These are phyloP conservation scores for Mormyrops boulengeri DNA, from an alignment of 2,797 vertebrate genomes.

Conservation along the genomic window DNA sequence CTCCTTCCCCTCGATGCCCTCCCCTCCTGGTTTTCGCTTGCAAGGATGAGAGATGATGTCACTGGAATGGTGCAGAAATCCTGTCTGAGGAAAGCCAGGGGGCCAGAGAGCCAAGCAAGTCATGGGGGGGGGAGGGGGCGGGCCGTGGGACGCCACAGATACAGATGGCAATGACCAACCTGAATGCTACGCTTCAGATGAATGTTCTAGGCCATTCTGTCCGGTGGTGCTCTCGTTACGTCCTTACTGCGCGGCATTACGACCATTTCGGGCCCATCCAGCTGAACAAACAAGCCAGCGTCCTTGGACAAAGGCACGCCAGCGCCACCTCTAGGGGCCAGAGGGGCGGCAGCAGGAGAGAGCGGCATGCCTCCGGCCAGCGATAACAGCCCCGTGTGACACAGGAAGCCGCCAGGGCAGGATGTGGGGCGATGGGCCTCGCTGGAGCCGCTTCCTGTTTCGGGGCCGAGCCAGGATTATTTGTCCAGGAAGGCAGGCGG, in stretches of 20 bases:
- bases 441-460: conserved; percentile 54
- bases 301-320: background rate
- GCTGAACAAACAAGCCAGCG: background rate
- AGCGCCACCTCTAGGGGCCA: background rate
- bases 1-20: background rate
- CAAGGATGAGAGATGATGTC: conserved; percentile 16
- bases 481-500: conserved; percentile 43
- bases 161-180: background rate
- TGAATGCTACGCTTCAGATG: background rate
- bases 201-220: background rate
- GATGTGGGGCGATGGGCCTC: conserved; percentile 52
- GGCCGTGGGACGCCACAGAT: background rate
- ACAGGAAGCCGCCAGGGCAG: conserved; percentile 44
- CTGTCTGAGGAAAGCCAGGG: background rate
- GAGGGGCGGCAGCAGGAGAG: background rate
- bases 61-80: conserved; percentile 15
- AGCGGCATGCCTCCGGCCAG: background rate
- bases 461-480: conserved; percentile 44
- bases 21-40: background rate
- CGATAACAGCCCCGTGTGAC: conserved; percentile 13
- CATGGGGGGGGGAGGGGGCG: background rate
- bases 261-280: background rate
- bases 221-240: background rate
- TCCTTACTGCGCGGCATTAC: background rate
- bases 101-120: background rate